Percentiles rank a stretch among this genome's conserved stretches.
Conservation (phyloP, 2,888 invertebrate genomes). For the Ischnura elegans region DNA sequence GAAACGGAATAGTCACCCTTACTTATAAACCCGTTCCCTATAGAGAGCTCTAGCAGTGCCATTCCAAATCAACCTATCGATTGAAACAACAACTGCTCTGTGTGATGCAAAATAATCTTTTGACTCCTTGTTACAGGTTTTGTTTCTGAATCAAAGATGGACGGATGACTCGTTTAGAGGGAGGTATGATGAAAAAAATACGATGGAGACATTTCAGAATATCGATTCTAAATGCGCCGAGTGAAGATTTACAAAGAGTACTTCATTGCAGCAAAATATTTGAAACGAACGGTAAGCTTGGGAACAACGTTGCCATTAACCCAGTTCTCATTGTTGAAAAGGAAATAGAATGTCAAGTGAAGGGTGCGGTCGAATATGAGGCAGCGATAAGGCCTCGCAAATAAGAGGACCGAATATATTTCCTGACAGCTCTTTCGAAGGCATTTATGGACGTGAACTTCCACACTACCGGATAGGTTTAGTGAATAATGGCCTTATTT, state of each 20-base stretch:
- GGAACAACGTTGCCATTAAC: background rate
- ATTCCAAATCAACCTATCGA: too few relatives aligned
- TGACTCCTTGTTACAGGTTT: too few relatives aligned
- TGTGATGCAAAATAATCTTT: too few relatives aligned
- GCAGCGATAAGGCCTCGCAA: background rate
- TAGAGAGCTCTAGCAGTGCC: too few relatives aligned
- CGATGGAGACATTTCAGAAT: background rate
- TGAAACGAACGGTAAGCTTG: background rate
- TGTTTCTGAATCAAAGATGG: too few relatives aligned
- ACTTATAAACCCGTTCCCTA: too few relatives aligned
- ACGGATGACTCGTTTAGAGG: too few relatives aligned
- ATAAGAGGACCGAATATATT: background rate
- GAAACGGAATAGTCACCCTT: too few relatives aligned
- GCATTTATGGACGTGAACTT: background rate
- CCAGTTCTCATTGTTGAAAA: background rate
- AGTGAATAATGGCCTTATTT: too few relatives aligned
- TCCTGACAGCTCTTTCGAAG: background rate
- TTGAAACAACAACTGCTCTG: too few relatives aligned
- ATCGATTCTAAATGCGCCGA: background rate
- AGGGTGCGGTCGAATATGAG: background rate
- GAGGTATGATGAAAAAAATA: background rate
- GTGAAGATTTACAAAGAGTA: background rate
- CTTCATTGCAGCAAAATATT: background rate
- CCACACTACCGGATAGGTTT: background rate
- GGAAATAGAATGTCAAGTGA: slow-evolving; percentile 3